Base-by-base conservation (phyloP, 2,797 vertebrate genomes). In the Centropyge bicolor region DNA sequence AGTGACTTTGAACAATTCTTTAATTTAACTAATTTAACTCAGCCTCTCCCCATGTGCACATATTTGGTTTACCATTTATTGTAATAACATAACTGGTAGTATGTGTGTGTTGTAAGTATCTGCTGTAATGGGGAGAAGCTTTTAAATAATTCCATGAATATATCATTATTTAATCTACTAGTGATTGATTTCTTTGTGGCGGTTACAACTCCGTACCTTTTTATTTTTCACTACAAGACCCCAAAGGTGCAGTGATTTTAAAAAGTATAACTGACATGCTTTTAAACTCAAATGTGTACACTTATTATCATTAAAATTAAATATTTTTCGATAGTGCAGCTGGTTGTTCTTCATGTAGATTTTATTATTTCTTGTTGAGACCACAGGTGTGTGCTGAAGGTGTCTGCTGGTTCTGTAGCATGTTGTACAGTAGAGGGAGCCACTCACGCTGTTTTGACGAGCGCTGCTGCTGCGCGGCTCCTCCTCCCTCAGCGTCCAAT, bases 401-500 rank as follows among this genome's bases (percentile, higher is more conserved):
- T 8, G 38, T 9, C 8, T 67, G 22, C n/a, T 24, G 16, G 35
- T 43, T 35, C 12, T 78, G 45, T 24, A 1, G 40, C 13, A 0
- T 4, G 45, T 22, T 82, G 38, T 13, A 66, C 93, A 69, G 90
- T 89, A 87, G 93, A 92, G 81, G 91, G 92, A 82, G 95, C 86
- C 82, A 84, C 80, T 85, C 9, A 73, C 55, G 61, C 31, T 45
- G 4, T 31, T 55, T 67, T 51, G 3, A 49, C 20, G 8, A 57
- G 36, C 24, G 4, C 80, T 36, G 75, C 82, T 81, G 79, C 77
- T 59, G 41, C 9, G 81, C 55, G 8, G 88, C 94, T 89, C 96
- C 96, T 96, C 97, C 96, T 95, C 97, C 97, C 96, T 95, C 95
- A 81, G 83, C 90, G 88, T 90, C 88, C 17, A 8, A 66, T 80